Evolutionary conservation across 2,797 vertebrate genomes (phyloP).

Genomic region (Otolemur crassicaudatus): DNA sequence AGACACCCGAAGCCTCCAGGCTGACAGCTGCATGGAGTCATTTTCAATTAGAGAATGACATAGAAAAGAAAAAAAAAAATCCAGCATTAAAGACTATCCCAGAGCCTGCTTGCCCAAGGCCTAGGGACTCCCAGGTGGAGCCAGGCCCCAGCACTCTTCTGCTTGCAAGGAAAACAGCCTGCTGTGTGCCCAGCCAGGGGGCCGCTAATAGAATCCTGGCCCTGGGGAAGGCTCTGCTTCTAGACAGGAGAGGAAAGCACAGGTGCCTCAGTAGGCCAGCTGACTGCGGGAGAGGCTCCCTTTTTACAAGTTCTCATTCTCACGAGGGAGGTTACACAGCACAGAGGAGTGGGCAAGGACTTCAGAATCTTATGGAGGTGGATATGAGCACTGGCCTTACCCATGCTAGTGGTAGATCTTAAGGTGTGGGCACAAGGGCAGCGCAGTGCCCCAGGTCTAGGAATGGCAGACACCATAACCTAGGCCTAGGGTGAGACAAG

Average conservation of each 20-base stretch:
- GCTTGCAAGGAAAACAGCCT: not conserved
- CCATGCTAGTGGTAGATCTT: not conserved
- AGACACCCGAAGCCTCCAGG: slow-evolving; percentile 37
- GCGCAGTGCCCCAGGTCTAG: not conserved
- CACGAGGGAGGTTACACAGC: not conserved
- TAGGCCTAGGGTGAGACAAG: not conserved
- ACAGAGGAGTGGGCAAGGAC: not conserved
- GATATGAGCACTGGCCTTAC: not conserved
- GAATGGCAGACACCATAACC: not conserved
- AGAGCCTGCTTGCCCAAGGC: not conserved
- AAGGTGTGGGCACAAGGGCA: not conserved
- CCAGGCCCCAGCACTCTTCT: not conserved
- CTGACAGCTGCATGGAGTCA: slow-evolving; percentile 50
- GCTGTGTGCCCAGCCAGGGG: not conserved
- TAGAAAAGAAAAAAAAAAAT: not conserved
- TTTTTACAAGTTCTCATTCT: not conserved
- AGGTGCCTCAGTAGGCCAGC: not conserved
- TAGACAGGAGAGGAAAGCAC: not conserved
- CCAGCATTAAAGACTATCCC: not conserved
- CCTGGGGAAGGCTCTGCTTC: not conserved
- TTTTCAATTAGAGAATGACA: slow-evolving; percentile 65
- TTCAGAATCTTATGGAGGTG: not conserved
- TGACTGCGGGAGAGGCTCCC: not conserved
- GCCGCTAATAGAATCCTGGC: not conserved
- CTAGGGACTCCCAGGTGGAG: not conserved